Percentiles rank a stretch among this genome's conserved stretches.
phyloP scores from a whole-genome alignment of 1,140 invertebrate genomes.

The Drosophila azteca region DNA sequence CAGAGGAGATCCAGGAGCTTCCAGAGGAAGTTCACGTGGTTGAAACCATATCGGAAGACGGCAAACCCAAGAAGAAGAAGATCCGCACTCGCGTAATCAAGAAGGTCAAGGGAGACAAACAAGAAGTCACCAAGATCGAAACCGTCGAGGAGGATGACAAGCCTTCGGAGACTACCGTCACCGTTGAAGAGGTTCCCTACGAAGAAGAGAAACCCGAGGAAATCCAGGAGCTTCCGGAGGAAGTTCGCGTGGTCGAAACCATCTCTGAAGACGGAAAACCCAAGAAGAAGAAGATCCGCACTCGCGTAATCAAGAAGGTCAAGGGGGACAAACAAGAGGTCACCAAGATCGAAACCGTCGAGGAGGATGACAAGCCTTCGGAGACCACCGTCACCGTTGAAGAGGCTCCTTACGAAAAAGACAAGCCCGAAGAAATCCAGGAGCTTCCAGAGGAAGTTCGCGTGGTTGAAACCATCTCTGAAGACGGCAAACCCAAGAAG shows the following conservation, averaged over 20 bases:
- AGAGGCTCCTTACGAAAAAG: neutral
- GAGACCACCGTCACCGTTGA: slow-evolving; percentile 8
- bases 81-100: slow-evolving; percentile 10
- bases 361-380: neutral
- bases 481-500: slow-evolving; percentile 11
- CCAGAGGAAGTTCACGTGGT: slow-evolving; percentile 5
- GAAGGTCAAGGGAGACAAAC: slow-evolving; percentile 14
- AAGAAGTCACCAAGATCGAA: slow-evolving; percentile 13
- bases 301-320: slow-evolving; percentile 11
- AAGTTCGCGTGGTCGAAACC: slow-evolving; percentile 3
- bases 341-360: slow-evolving; percentile 12
- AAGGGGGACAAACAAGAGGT: slow-evolving; percentile 8
- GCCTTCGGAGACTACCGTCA: slow-evolving; percentile 6
- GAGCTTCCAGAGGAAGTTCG: slow-evolving; percentile 7
- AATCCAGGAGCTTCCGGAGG: slow-evolving; percentile 3
- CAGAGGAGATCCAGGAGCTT: neutral
- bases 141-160: slow-evolving; percentile 10
- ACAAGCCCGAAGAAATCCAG: neutral
- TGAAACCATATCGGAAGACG: neutral
- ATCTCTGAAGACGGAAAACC: slow-evolving; percentile 4
- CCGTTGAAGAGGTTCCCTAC: neutral
- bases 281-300: slow-evolving; percentile 14
- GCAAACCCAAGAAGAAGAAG: slow-evolving; percentile 14
- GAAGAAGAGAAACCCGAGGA: neutral
- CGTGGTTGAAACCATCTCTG: neutral